phyloP scores from a whole-genome alignment of 2,113 vertebrate species.

The Lasiurus cinereus region DNA sequence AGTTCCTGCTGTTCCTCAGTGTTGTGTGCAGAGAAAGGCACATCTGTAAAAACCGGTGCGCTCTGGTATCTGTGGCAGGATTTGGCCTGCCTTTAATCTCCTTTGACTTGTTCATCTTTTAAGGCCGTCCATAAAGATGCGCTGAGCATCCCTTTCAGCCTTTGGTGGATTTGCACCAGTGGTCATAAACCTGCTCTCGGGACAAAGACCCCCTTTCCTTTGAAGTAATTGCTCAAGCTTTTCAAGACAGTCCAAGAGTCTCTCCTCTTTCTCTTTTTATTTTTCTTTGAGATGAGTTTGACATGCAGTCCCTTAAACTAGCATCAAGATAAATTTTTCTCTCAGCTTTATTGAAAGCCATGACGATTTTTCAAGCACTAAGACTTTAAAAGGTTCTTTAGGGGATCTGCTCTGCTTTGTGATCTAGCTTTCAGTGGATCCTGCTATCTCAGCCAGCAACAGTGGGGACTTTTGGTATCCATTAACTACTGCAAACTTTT shows the following conservation, averaged over 20 bases:
- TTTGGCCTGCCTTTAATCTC: slow-evolving; percentile 87
- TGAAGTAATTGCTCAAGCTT: slow-evolving; percentile 87
- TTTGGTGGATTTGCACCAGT: slow-evolving; percentile 88
- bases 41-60: slow-evolving; percentile 74
- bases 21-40: slow-evolving; percentile 71
- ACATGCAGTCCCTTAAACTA: slow-evolving; percentile 88
- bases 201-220: slow-evolving; percentile 88
- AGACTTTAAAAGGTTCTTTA: slow-evolving; percentile 87
- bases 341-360: slow-evolving; percentile 86
- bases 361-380: slow-evolving; percentile 86
- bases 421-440: slow-evolving; percentile 83
- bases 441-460: slow-evolving; percentile 83
- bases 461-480: slow-evolving; percentile 73
- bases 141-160: slow-evolving; percentile 85
- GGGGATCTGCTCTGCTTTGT: slow-evolving; percentile 87
- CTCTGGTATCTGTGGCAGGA: slow-evolving; percentile 71
- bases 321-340: slow-evolving; percentile 87
- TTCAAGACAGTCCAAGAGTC: slow-evolving; percentile 86
- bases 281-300: slow-evolving; percentile 79
- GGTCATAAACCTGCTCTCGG: slow-evolving; percentile 88
- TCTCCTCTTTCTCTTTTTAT: slow-evolving; percentile 78
- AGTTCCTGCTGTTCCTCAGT: slow-evolving; percentile 43
- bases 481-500: slow-evolving; percentile 83
- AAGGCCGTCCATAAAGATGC: slow-evolving; percentile 86
- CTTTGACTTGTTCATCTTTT: slow-evolving; percentile 87